Percentiles rank a stretch among this genome's conserved stretches.
Conservation (phyloP, 1,140 invertebrate species). For the Brachystomella parvula region DNA sequence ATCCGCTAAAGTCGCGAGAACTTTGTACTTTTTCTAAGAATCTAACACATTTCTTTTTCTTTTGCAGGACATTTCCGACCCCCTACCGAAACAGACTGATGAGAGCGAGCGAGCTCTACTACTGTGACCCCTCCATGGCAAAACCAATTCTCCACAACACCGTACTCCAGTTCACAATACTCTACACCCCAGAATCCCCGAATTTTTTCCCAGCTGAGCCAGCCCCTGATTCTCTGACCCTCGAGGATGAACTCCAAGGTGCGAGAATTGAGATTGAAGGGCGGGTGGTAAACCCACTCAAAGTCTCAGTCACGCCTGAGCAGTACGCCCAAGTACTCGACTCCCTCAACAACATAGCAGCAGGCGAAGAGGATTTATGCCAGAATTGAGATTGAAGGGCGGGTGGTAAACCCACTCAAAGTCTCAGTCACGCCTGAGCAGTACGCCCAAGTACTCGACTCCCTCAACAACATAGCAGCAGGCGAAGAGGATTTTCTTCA, state of each 20-base stretch:
- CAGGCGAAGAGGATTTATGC: constrained; percentile 21
- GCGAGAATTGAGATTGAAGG: constrained; percentile 55
- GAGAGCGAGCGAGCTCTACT: constrained; percentile 58
- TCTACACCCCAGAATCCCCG: constrained; percentile 29
- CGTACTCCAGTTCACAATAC: constrained; percentile 57
- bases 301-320: constrained; percentile 70
- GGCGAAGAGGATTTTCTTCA: constrained; percentile 19
- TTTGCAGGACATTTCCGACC: constrained; percentile 28
- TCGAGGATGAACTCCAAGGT: background rate
- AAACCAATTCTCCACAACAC: constrained; percentile 75
- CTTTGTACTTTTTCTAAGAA: too few species aligned
- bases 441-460: constrained; percentile 81
- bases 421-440: constrained; percentile 74
- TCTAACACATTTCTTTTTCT: too few species aligned
- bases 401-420: constrained; percentile 58
- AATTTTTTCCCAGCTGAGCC: constrained; percentile 9
- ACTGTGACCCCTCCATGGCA: constrained; percentile 52
- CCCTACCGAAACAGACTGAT: constrained; percentile 39
- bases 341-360: constrained; percentile 43
- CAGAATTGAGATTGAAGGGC: constrained; percentile 3
- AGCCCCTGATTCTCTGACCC: background rate
- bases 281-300: constrained; percentile 70
- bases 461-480: constrained; percentile 37
- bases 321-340: constrained; percentile 85
- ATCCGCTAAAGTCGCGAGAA: too few species aligned